Evolutionary conservation across 1,140 invertebrate species (phyloP).

Genomic region (Pseudomyrmex flavicornis): DNA sequence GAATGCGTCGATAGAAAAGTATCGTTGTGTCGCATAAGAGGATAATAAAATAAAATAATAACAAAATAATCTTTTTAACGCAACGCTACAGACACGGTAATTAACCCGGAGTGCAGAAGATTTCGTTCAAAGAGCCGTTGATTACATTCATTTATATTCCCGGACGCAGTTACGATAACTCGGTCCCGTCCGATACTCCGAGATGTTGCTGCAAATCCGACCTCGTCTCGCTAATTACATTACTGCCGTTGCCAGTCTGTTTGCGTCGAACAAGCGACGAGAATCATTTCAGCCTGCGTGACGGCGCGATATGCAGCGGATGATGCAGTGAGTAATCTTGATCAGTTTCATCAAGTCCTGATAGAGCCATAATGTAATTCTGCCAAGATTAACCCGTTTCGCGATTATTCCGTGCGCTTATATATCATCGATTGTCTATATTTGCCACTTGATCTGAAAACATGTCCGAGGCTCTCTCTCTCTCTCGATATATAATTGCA

Average conservation of each 20-base stretch:
- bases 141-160: conserved; percentile 73
- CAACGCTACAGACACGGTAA: neutral
- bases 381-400: neutral
- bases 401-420: neutral
- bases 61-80: neutral
- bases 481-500: neutral
- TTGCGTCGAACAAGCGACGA: conserved; percentile 49
- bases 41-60: neutral
- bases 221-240: conserved; percentile 70
- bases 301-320: conserved; percentile 24
- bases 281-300: conserved; percentile 38
- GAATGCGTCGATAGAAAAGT: neutral
- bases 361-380: conserved; percentile 21
- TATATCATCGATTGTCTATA: neutral
- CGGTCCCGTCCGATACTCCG: conserved; percentile 62
- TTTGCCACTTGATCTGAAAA: too few relatives aligned
- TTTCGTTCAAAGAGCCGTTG: conserved; percentile 68
- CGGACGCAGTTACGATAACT: conserved; percentile 72
- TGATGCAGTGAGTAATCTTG: conserved; percentile 40
- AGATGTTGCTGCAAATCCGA: conserved; percentile 71
- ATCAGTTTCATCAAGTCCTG: conserved; percentile 40
- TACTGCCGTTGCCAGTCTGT: conserved; percentile 52
- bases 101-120: conserved; percentile 46
- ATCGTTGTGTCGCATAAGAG: neutral
- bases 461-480: neutral